phyloP scores from a whole-genome alignment of 2,113 vertebrate species.

The Potamarius usumacintae region DNA sequence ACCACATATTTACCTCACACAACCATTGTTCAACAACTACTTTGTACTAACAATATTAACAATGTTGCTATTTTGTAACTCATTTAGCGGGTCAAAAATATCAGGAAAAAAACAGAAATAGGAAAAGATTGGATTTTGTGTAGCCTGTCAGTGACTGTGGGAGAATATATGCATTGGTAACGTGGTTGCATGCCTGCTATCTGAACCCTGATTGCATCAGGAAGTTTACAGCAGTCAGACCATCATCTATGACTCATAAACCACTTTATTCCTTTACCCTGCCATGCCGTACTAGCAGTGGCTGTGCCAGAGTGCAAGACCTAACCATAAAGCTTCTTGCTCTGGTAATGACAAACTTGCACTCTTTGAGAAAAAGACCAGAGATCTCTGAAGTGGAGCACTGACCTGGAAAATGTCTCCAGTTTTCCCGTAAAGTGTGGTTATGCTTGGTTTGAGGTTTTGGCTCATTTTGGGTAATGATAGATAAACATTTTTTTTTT shows the following conservation, averaged over 20 bases:
- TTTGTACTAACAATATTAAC: neutral
- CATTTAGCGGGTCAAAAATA: neutral
- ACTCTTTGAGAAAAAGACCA: slow-evolving; percentile 54
- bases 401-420: slow-evolving; percentile 63
- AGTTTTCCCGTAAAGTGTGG: slow-evolving; percentile 60
- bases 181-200: slow-evolving; percentile 27
- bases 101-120: neutral
- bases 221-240: slow-evolving; percentile 46
- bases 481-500: slow-evolving; percentile 53
- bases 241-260: slow-evolving; percentile 63
- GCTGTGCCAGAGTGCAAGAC: slow-evolving; percentile 54
- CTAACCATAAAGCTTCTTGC: slow-evolving; percentile 47
- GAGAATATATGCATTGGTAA: neutral
- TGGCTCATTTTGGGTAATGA: slow-evolving; percentile 57
- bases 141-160: neutral
- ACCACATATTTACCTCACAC: neutral
- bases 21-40: neutral
- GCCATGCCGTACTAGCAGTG: slow-evolving; percentile 51
- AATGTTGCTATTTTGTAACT: neutral
- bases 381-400: slow-evolving; percentile 64
- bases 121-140: neutral
- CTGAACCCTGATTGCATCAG: slow-evolving; percentile 49
- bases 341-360: slow-evolving; percentile 66
- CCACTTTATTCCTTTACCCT: slow-evolving; percentile 44
- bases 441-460: slow-evolving; percentile 53